Percentiles rank a stretch among this genome's conserved stretches.
These are phyloP conservation scores for Dryoscopus gambensis DNA, from an alignment of 2,113 vertebrate species.

Conservation along the genomic window DNA sequence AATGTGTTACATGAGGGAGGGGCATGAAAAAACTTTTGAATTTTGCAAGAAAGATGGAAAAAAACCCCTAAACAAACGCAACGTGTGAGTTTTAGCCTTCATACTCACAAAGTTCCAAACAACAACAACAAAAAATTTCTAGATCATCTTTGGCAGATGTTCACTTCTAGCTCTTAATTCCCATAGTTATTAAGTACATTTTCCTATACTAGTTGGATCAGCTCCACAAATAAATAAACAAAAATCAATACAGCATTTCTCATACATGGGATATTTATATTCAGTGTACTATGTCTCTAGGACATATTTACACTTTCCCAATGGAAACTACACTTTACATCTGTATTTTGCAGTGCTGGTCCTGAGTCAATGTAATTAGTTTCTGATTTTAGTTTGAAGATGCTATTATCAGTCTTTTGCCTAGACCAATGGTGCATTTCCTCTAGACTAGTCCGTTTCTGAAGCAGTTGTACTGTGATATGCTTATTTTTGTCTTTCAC, in stretches of 20 bases:
- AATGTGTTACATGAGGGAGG: not conserved
- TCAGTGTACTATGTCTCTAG: not conserved
- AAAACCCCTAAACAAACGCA: not conserved
- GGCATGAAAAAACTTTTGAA: not conserved
- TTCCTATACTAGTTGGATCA: not conserved
- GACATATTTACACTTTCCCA: not conserved
- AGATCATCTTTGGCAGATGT: not conserved
- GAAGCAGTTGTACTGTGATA: not conserved
- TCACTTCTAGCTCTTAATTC: not conserved
- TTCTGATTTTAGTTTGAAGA: too few relatives aligned
- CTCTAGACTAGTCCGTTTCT: not conserved
- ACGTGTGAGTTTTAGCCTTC: not conserved
- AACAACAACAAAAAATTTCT: not conserved
- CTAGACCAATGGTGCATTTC: not conserved
- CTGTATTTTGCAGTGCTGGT: not conserved
- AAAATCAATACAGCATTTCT: not conserved
- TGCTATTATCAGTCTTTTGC: not conserved
- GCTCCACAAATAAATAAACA: not conserved
- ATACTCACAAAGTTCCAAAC: not conserved
- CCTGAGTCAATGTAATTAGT: not conserved
- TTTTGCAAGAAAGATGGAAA: not conserved
- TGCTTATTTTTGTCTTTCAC: not conserved
- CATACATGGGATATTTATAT: not conserved
- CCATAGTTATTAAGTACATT: not conserved
- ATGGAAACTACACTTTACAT: not conserved